A percentile compares a stretch with the other conserved stretches of the same genome.
Conservation (phyloP, 2,797 vertebrate species). For the Vipera ursinii region DNA sequence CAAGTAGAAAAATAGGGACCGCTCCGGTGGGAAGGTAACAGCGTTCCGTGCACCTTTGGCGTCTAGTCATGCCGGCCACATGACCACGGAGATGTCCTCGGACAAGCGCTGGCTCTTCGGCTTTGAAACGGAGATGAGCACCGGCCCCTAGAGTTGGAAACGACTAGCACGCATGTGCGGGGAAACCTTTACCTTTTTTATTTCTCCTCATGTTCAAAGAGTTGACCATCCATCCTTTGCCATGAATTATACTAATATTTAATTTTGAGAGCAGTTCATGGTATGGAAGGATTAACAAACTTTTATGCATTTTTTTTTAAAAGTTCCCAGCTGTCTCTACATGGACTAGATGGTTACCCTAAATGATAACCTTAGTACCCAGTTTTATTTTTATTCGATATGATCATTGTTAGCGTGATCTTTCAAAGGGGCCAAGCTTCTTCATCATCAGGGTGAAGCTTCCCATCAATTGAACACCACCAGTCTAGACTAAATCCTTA, state of each 20-base stretch:
- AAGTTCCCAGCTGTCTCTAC: not conserved
- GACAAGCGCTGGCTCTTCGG: too few species aligned
- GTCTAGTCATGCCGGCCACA: too few species aligned
- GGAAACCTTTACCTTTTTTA: too few species aligned
- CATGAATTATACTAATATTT: not conserved
- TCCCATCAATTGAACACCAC: not conserved
- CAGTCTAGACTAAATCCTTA: not conserved
- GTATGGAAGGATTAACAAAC: not conserved
- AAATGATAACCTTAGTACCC: slow-evolving; percentile 19
- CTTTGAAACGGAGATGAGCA: too few species aligned
- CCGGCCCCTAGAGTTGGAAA: too few species aligned
- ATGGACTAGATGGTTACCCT: not conserved
- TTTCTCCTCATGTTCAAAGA: not conserved
- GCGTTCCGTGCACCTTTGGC: too few species aligned
- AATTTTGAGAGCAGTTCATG: not conserved
- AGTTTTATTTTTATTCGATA: not conserved
- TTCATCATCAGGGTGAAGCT: not conserved
- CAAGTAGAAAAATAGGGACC: too few species aligned
- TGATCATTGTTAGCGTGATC: not conserved
- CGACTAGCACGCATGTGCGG: too few species aligned
- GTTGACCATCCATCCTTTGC: not conserved
- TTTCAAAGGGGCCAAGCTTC: not conserved
- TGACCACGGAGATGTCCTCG: too few species aligned
- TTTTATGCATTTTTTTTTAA: not conserved
- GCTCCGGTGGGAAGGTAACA: too few species aligned